Evolutionary conservation across 2,888 invertebrate genomes (phyloP), one percentile per base, ranked within the genome.

Genomic region (Sarcophaga subvicina): DNA sequence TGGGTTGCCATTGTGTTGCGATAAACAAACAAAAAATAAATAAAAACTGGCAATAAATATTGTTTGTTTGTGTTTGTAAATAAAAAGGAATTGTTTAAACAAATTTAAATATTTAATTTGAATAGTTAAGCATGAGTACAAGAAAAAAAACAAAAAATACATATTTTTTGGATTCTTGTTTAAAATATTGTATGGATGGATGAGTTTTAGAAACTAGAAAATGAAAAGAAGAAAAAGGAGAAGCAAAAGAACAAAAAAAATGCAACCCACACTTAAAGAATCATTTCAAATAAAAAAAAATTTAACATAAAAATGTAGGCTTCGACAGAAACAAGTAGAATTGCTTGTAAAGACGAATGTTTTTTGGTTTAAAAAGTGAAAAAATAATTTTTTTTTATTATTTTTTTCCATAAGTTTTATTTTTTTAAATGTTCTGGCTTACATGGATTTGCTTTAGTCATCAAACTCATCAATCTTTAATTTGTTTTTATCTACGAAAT

Each of bases 241-340:
- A 63, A 64, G 12, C 11, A 62, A 25, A 14, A 54, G 54, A 54
- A 73, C 47, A 75, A 64, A 66, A 64, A 71, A 64, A 71, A 77
- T 77, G 45, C 69, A 64, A 27, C 82, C 76, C 77, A 77, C 77
- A 17, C 71, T 76, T 64, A 45, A 37, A 60, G 62, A 73, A 73
- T 72, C 54, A 54, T 14, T 22, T 1, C 3, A 20, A 37, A 12
- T 2, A 20, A 37, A 12, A 37, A 17, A 5, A 5, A 17, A n/a
- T 64, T 66, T 66, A 64, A 76, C 64, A 76, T 76, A 76, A 76
- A 76, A 76, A 76, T 64, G 5, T 27, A 64, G 64, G 47, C 47
- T 64, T 76, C 10, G 47, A 63, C 12, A 73, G 27, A 47, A 67
- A 54, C 12, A 54, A 54, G 54, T 14, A 14, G 12, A 54, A 14